Base-by-base conservation (phyloP, 2,797 vertebrate genomes). In the Chaetodon trifasciatus region DNA sequence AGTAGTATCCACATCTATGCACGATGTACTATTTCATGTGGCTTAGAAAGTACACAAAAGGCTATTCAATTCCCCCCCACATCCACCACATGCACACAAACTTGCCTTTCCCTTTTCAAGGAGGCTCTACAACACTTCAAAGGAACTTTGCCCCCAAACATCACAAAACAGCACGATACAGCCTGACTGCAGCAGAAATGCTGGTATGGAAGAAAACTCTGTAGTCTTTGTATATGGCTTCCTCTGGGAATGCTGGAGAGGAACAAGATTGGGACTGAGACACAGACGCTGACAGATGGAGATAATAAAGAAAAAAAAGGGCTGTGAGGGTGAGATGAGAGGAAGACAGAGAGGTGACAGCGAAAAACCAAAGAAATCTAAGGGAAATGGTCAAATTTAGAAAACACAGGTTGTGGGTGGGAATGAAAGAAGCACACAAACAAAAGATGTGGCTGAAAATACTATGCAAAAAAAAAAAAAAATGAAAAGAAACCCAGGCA, bases 41-140 rank as follows among this genome's bases (percentile, higher is more conserved):
- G 52, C 81, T 86, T 76, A 50, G 47, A 86, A 85, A 74, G 61
- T 50, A 69, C 80, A 91, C 84, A 90, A 83, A 89, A 83, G 81
- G n/a, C 82, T 78, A 79, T 87, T 90, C 85, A 88, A 55, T 63
- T 32, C 64, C 46, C 8, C 13, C 24, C 24, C 46, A 67, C 23
- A 47, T 23, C 74, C 65, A 49, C 76, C 47, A 42, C 52, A 40
- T 69, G 65, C 81, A 81, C 84, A 87, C 73, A 90, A 84, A 90
- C 70, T 24, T 40, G 61, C 74, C 78, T 67, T 90, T 84, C 72
- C 80, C 71, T 80, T 81, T 69, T 58, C 83, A 73, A 83, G 72
- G 56, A 85, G 76, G 58, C 87, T 86, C 80, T 35, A 79, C 72
- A 82, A 61, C 70, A 90, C 87, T 91, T 94, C 93, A 92, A 93